phyloP scores from a whole-genome alignment of 2,888 invertebrate species.

The Seira sanloemensis region DNA sequence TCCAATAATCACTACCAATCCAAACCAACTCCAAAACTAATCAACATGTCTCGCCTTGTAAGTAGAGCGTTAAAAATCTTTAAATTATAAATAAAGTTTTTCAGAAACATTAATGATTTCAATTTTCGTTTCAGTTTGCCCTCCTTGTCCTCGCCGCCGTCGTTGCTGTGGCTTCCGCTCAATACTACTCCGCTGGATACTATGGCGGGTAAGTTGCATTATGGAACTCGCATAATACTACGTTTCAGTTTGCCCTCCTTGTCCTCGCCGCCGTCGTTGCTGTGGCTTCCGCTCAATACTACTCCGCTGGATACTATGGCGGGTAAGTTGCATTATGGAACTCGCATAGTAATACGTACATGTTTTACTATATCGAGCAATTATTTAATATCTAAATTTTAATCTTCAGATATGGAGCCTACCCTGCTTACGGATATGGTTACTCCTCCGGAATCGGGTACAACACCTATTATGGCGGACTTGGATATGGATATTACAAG shows the following conservation, averaged over 20 bases:
- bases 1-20: too few relatives aligned
- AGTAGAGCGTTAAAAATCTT: constrained; percentile 23
- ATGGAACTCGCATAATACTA: background rate
- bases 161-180: constrained; percentile 42
- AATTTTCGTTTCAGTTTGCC: constrained; percentile 44
- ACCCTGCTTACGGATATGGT: constrained; percentile 19
- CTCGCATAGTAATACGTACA: background rate
- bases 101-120: background rate
- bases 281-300: constrained; percentile 51
- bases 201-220: constrained; percentile 37
- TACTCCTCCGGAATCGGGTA: constrained; percentile 39
- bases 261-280: constrained; percentile 52
- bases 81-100: too few relatives aligned
- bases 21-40: constrained; percentile 1
- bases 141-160: constrained; percentile 58
- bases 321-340: constrained; percentile 30
- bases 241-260: constrained; percentile 34
- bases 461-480: background rate
- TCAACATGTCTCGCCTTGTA: constrained; percentile 63
- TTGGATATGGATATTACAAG: constrained; percentile 43
- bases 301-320: too few relatives aligned
- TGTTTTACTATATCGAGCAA: background rate
- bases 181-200: constrained; percentile 51
- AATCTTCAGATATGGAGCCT: too few relatives aligned
- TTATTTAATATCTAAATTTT: too few relatives aligned